phyloP scores from a whole-genome alignment of 1,140 invertebrate genomes.

The Drosophila nebulosa region DNA sequence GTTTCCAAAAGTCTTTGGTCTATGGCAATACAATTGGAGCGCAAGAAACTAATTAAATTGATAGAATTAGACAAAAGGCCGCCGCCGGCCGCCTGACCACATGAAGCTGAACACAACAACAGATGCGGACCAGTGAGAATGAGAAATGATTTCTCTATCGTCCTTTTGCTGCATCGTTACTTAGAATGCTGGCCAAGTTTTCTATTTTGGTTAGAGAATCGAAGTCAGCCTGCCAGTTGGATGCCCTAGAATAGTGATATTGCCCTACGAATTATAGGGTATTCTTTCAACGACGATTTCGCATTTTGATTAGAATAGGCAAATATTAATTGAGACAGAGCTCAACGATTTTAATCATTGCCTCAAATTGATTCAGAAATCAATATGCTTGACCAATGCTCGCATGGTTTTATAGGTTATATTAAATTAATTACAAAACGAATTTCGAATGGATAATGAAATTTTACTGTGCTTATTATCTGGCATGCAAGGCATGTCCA shows the following conservation, averaged over 20 bases:
- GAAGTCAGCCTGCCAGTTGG: constrained; percentile 2
- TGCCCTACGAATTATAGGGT: background rate
- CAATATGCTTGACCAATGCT: constrained; percentile 9
- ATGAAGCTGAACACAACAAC: constrained; percentile 4
- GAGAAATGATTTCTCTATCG: background rate
- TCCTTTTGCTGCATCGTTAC: no score
- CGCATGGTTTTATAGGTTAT: constrained; percentile 45
- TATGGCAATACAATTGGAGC: constrained; percentile 59
- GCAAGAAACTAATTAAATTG: constrained; percentile 76
- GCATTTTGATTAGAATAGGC: background rate
- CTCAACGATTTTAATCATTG: background rate
- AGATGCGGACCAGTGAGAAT: constrained; percentile 7
- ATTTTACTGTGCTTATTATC: constrained; percentile 72
- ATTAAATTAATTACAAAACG: constrained; percentile 77
- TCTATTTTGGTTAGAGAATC: background rate
- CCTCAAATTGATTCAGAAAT: background rate
- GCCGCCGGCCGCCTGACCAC: constrained; percentile 23
- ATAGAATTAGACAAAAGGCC: constrained; percentile 71
- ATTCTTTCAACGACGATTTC: background rate
- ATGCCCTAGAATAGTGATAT: background rate
- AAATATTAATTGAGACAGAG: background rate
- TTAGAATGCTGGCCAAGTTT: constrained; percentile 31
- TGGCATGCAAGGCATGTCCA: constrained; percentile 70
- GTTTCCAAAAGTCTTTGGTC: constrained; percentile 12
- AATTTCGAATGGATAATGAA: constrained; percentile 75